Base-by-base conservation (phyloP, 2,888 invertebrate species). In the Mesopsocus fuscifrons region DNA sequence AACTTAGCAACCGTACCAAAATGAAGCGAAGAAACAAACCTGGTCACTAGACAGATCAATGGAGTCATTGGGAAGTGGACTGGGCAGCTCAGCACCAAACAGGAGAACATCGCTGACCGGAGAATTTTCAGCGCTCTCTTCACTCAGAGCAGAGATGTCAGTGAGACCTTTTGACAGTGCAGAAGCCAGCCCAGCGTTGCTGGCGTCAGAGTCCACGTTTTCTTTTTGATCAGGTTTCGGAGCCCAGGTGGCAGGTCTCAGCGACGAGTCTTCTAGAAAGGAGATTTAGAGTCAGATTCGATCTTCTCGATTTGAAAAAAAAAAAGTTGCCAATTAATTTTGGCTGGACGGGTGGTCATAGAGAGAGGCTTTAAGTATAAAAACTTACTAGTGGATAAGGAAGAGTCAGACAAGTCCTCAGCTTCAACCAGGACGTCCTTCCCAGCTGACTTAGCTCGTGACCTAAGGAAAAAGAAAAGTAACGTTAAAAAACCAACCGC, bases 31-130 rank as follows among this genome's bases (percentile, higher is more conserved):
- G n/a, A 20, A 38, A 18, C 38, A 4, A 6, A 38, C 38, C 54
- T 83, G 81, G 62, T 83, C 84, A 6, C 82, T 69, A 51, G 67
- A 68, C 42, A 70, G 55, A 53, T 68, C 68, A 48, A 70, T 60
- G 42, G 62, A 58, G 40, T 60, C 62, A 41, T 65, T 65, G 42
- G 67, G 56, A 8, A 62, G 59, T 40, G 66, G 65, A 50, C 65
- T 65, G 17, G 66, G 70, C 41, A 82, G 58, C 57, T 80, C 78
- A 41, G 71, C 72, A 3, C 82, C 82, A 53, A 82, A 79, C 49
- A 80, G 58, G 38, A 82, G 56, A 41, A 83, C 67, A 32, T 74
- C 66, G 41, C 53, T 52, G 30, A 64, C 63, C 4, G 33, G 17
- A 9, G 15, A 3, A 5, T 3, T 15, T 20, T 38, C 54, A 23